These are phyloP conservation scores for Camponotus vicinus DNA, from an alignment of 1,140 invertebrate genomes.

Conservation along the genomic window DNA sequence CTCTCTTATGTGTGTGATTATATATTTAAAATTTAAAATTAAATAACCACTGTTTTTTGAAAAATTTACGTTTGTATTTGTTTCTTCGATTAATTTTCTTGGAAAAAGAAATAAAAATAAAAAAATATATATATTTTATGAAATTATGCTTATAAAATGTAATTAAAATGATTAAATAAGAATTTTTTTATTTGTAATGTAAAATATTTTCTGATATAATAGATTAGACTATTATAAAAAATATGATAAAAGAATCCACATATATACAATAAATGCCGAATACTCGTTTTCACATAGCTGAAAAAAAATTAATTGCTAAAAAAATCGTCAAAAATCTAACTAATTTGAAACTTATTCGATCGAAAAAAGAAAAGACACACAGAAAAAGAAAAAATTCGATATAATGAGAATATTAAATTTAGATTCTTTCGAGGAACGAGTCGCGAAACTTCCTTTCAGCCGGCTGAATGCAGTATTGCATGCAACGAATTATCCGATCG, in stretches of 20 bases:
- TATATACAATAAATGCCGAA: neutral
- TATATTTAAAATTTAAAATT: neutral
- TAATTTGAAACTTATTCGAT: neutral
- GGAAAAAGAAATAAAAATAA: conserved; percentile 13
- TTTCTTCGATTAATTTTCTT: neutral
- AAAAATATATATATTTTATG: neutral
- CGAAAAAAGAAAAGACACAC: too few species aligned
- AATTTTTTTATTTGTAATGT: neutral
- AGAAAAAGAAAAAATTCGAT: conserved; percentile 5
- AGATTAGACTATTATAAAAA: neutral
- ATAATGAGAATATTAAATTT: neutral
- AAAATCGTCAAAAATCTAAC: neutral
- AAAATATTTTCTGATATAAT: neutral
- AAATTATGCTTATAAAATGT: too few species aligned
- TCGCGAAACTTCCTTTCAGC: neutral
- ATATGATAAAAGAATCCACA: neutral
- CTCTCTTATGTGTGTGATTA: neutral
- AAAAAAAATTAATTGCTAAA: neutral
- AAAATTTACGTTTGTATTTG: neutral
- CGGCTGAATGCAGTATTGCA: conserved; percentile 44
- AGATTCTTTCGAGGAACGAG: neutral
- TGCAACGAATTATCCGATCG: conserved; percentile 45
- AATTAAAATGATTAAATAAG: neutral
- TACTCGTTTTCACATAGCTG: neutral
- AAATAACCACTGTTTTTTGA: neutral